Evolutionary conservation across 2,113 vertebrate species (phyloP), one percentile per base, ranked within the genome.

Genomic region (Alexandromys fortis): DNA sequence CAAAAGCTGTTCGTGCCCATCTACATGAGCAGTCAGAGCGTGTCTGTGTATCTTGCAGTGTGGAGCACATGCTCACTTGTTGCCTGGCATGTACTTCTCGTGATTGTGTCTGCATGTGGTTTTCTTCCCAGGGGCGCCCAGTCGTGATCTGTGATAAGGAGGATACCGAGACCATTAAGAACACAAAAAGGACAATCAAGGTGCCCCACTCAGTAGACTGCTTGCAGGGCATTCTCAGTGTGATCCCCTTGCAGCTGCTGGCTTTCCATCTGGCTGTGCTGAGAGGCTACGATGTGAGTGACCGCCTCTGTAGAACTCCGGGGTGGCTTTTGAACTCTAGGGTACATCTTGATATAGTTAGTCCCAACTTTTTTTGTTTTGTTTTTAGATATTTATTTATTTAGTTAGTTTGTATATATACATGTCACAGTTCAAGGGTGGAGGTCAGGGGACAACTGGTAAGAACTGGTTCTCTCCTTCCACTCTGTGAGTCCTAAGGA

Each of bases 181-280:
- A 98, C 98, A 99, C 99, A 4, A 99, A 99, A 81, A 99, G 99
- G 94, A 99, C 99, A 0, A 99, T 99, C 98, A 99, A 99, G 96
- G 99, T 99, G 95, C 99, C 99, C 67, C 99, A 99, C 97, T 99
- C 99, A 0, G 99, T 99, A 98, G 99, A 99, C 98, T 99, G 99
- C 88, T 98, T 99, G 96, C 99, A 99, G 98, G 99, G 99, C 33
- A 98, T 99, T 97, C 99, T 99, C 93, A 99, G 99, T 0, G 99
- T 99, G 42, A 99, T 99, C 97, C 99, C 99, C 3, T 98, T 99
- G 12, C 99, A 99, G 98, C 98, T 99, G 75, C 99, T 99, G 92
- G 99, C 99, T 88, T 99, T 99, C 98, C 99, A 99, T 94, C 99
- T 99, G 19, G 99, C 99, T 0, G 99, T 99, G 35, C 99, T 99